Base-by-base conservation (phyloP, 2,888 invertebrate species). In the Leuctra nigra region DNA sequence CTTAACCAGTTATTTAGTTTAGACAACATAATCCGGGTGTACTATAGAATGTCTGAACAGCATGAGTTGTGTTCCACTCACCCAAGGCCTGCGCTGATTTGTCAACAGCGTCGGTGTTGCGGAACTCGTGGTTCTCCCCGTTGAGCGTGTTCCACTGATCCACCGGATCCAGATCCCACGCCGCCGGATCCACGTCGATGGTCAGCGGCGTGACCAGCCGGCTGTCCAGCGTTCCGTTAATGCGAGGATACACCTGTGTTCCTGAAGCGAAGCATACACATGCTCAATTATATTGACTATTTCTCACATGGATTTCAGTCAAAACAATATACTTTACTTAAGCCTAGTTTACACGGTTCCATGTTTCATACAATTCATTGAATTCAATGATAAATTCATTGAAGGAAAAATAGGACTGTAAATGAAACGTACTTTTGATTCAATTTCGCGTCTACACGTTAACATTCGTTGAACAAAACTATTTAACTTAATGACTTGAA, bases 91-190 rank as follows among this genome's bases (percentile, higher is more conserved):
- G 29, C 23, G 24, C 22, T 13, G 14, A 18, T n/a, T 77, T 79
- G 68, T 84, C 82, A 64, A 83, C 76, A 48, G 82, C 82, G 23
- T 79, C 76, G 70, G 76, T 77, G 60, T 80, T 81, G 62, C 76
- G 77, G 52, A 82, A 69, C 59, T 69, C 77, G 22, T 64, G 59
- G 33, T 29, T 9, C n/a, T 35, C 22, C 14, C 44, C 33, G 35
- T 13, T 36, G 23, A 38, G 20, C 29, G 16, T 13, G 52, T 35
- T 1, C 50, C 50, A 52, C 41, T 52, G 25, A 41, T 33, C 41
- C 2, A 13, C n/a, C 22, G 36, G 36, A 24, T 29, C 29, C 18
- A 57, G 38, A 16, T 48, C 54, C 57, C 57, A 57, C 13, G 54
- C 57, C 36, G 33, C 22, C 4, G 56, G 48, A 14, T 59, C 59